These are phyloP conservation scores for Macropis europaea DNA, from an alignment of 2,888 invertebrate genomes.

Conservation along the genomic window DNA sequence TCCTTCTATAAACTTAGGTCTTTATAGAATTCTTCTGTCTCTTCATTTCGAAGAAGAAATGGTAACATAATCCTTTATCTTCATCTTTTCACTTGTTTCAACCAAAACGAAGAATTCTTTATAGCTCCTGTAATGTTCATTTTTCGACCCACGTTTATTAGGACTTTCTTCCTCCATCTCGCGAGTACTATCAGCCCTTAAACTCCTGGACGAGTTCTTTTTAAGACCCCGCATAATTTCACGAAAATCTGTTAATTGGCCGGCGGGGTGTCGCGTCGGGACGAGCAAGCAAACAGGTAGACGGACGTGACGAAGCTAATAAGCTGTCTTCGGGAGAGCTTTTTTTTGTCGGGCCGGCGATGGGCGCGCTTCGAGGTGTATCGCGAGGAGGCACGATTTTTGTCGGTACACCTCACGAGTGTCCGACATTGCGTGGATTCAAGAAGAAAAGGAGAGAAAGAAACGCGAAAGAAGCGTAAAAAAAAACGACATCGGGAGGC, in stretches of 20 bases:
- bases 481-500: conserved; percentile 46
- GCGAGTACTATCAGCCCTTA: too few species aligned
- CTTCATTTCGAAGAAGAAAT: too few species aligned
- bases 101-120: too few species aligned
- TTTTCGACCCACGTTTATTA: too few species aligned
- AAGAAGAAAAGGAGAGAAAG: conserved; percentile 45
- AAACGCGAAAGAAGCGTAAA: conserved; percentile 18
- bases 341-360: too few species aligned
- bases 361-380: background rate
- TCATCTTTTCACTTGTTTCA: too few species aligned
- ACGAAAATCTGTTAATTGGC: conserved; percentile 16
- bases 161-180: too few species aligned
- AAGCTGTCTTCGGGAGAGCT: conserved; percentile 2
- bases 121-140: too few species aligned
- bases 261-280: background rate
- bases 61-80: too few species aligned
- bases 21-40: too few species aligned
- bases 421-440: conserved; percentile 47
- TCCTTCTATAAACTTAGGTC: too few species aligned
- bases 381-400: conserved; percentile 26
- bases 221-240: background rate
- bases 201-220: too few species aligned
- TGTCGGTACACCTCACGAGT: conserved; percentile 27
- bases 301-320: conserved; percentile 11
- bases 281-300: background rate